Conservation (phyloP, 2,888 invertebrate species). For the Ornithoptera alexandrae region DNA sequence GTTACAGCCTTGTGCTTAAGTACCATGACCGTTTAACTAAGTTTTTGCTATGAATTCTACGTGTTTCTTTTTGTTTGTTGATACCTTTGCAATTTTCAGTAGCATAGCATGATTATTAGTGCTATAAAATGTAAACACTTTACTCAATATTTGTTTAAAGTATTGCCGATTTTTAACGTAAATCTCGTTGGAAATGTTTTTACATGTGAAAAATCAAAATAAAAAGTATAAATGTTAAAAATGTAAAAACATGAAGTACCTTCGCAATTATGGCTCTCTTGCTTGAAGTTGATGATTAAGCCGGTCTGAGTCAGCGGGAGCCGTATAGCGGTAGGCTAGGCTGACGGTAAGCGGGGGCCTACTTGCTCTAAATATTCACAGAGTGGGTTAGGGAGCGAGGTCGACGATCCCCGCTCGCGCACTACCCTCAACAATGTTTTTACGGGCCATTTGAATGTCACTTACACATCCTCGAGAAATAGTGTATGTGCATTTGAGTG, state of each 20-base stretch:
- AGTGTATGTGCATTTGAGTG: background rate
- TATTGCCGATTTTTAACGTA: background rate
- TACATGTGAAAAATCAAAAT: conserved; percentile 12
- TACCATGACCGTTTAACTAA: too few species aligned
- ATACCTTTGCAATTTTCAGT: background rate
- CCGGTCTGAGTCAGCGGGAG: conserved; percentile 69
- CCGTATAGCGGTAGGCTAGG: conserved; percentile 70
- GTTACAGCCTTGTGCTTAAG: too few species aligned
- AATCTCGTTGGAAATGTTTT: conserved; percentile 5
- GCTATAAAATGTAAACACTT: background rate
- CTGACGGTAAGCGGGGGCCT: conserved; percentile 61
- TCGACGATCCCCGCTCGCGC: conserved; percentile 62
- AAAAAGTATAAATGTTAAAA: conserved; percentile 27
- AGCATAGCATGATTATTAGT: background rate
- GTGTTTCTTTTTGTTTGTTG: background rate
- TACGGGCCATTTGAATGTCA: conserved; percentile 52
- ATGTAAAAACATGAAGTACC: conserved; percentile 33
- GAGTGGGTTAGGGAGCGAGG: conserved; percentile 76
- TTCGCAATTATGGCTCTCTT: conserved; percentile 47
- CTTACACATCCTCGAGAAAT: conserved; percentile 28
- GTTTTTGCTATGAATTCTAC: too few species aligned
- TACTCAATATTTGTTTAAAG: background rate
- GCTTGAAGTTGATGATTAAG: conserved; percentile 63
- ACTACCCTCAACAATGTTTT: conserved; percentile 52
- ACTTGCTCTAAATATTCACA: conserved; percentile 71